Evolutionary conservation across 2,797 vertebrate species (phyloP).

Genomic region (Philypnodon macrostomus): DNA sequence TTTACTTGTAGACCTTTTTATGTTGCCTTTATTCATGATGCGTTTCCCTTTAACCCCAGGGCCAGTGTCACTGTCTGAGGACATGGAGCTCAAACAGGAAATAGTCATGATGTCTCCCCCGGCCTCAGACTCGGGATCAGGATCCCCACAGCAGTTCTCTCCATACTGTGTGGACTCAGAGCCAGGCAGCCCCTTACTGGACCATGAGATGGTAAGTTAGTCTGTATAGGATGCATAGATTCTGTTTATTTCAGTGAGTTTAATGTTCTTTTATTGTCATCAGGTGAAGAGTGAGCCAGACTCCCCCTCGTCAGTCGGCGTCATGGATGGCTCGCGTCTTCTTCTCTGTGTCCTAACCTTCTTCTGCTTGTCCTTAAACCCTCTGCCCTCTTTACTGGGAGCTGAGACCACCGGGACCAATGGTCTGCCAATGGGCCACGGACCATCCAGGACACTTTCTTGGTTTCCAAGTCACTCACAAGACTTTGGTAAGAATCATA

Average conservation of each 20-base stretch:
- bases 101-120: conserved; percentile 94
- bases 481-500: conserved; percentile 69
- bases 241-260: neutral
- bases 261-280: neutral
- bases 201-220: conserved; percentile 74
- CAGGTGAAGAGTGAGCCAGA: conserved; percentile 95
- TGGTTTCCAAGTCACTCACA: conserved; percentile 76
- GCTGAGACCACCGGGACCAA: conserved; percentile 54
- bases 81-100: conserved; percentile 91
- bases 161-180: conserved; percentile 96
- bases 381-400: conserved; percentile 87
- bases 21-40: neutral
- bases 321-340: conserved; percentile 95
- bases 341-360: conserved; percentile 94
- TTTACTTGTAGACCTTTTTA: neutral
- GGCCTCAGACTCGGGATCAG: conserved; percentile 89
- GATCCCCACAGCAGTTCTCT: conserved; percentile 89
- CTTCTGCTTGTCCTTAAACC: conserved; percentile 94
- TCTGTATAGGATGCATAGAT: neutral
- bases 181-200: conserved; percentile 90
- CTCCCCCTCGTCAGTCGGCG: conserved; percentile 88
- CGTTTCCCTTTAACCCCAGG: conserved; percentile 69
- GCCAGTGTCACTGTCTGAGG: conserved; percentile 82
- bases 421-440: conserved; percentile 55
- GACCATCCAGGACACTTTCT: conserved; percentile 80